Evolutionary conservation across 2,888 invertebrate species (phyloP).

Genomic region (Bellardia pandia): DNA sequence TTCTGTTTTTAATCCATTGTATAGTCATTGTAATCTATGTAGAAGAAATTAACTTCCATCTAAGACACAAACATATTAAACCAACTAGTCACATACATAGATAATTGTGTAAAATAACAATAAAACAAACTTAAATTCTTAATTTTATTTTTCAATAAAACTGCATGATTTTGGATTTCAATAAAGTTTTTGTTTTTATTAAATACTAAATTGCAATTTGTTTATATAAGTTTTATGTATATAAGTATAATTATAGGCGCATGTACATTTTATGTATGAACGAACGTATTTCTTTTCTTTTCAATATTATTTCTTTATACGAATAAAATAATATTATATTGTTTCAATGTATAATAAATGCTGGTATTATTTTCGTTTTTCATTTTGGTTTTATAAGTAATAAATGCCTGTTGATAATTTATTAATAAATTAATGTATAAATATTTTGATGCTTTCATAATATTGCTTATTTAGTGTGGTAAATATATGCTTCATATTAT

Average conservation of each 20-base stretch:
- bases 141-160: too few species aligned
- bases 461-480: constrained; percentile 33
- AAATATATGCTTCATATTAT: too few species aligned
- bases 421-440: constrained; percentile 37
- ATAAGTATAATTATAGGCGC: constrained; percentile 53
- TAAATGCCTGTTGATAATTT: constrained; percentile 43
- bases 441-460: constrained; percentile 38
- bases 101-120: too few species aligned
- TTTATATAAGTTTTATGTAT: constrained; percentile 26
- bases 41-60: too few species aligned
- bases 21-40: too few species aligned
- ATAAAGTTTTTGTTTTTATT: constrained; percentile 37
- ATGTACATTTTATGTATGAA: constrained; percentile 28
- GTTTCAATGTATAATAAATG: constrained; percentile 55
- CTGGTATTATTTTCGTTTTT: constrained; percentile 37
- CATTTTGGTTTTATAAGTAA: constrained; percentile 31
- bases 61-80: too few species aligned
- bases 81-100: too few species aligned
- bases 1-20: too few species aligned
- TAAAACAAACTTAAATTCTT: too few species aligned
- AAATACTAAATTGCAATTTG: constrained; percentile 52
- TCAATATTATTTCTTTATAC: neutral
- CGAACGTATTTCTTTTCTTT: neutral
- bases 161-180: neutral
- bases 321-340: constrained; percentile 7